Evolutionary conservation across 2,797 vertebrate species (phyloP).

Genomic region (Argyrosomus regius): DNA sequence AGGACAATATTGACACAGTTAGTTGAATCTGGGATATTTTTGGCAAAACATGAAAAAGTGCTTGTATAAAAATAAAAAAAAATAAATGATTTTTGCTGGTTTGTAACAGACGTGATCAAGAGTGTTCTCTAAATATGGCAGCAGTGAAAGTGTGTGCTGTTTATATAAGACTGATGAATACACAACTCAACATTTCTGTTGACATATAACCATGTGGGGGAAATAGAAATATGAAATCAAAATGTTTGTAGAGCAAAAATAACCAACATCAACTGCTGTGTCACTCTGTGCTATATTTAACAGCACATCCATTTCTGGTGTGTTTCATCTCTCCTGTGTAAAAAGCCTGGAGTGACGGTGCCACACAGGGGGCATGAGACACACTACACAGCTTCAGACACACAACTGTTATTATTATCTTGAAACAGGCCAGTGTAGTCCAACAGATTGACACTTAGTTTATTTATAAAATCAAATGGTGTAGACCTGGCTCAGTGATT

Average conservation of each 20-base stretch:
- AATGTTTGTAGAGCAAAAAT: constrained; percentile 33
- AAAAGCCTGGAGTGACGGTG: constrained; percentile 20
- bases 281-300: constrained; percentile 59
- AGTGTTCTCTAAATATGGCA: constrained; percentile 12
- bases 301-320: constrained; percentile 40
- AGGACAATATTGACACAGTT: neutral
- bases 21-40: neutral
- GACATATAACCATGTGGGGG: neutral
- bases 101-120: neutral
- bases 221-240: constrained; percentile 5
- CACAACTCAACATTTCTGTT: constrained; percentile 20
- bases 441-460: constrained; percentile 77
- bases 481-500: constrained; percentile 83
- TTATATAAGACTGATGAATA: constrained; percentile 33
- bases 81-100: neutral
- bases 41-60: neutral
- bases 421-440: constrained; percentile 32
- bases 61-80: neutral
- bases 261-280: constrained; percentile 12
- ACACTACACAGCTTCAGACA: constrained; percentile 32
- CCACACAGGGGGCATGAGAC: neutral
- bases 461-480: constrained; percentile 87
- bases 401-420: constrained; percentile 16
- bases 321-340: constrained; percentile 37
- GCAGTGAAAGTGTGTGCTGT: constrained; percentile 10